Conservation (phyloP, 2,113 vertebrate genomes). For the Alexandromys fortis region DNA sequence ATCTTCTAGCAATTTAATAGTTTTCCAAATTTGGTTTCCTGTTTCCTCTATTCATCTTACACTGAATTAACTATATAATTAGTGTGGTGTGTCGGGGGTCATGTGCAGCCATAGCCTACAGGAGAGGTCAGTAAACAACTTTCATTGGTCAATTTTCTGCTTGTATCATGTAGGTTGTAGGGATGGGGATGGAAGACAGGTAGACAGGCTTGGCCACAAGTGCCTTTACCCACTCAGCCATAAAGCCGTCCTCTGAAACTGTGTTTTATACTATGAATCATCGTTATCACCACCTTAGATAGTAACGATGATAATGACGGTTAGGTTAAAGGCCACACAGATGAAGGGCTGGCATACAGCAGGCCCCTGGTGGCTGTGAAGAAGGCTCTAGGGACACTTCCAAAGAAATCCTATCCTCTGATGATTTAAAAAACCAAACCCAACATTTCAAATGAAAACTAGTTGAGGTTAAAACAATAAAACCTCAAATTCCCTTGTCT, state of each 20-base stretch:
- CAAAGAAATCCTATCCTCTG: slow-evolving; percentile 4
- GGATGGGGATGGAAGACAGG: not conserved
- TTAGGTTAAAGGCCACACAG: not conserved
- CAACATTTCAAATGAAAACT: slow-evolving; percentile 50
- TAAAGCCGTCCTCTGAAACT: not conserved
- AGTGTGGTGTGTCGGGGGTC: not conserved
- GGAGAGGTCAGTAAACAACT: not conserved
- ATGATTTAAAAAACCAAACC: slow-evolving; percentile 35
- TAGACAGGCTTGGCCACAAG: not conserved
- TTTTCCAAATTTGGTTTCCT: not conserved
- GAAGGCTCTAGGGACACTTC: not conserved
- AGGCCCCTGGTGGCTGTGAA: not conserved
- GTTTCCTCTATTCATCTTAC: not conserved
- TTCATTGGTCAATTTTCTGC: not conserved
- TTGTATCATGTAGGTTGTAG: not conserved
- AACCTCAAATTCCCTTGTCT: slow-evolving; percentile 59
- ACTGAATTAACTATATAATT: not conserved
- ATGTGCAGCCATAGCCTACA: not conserved
- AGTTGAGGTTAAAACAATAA: slow-evolving; percentile 62
- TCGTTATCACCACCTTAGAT: not conserved
- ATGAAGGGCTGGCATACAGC: not conserved
- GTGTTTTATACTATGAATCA: not conserved
- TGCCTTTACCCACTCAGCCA: not conserved
- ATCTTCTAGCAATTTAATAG: not conserved
- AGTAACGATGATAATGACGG: not conserved